Conservation (phyloP, 1,140 invertebrate genomes). For the Phymastichus coffea region DNA sequence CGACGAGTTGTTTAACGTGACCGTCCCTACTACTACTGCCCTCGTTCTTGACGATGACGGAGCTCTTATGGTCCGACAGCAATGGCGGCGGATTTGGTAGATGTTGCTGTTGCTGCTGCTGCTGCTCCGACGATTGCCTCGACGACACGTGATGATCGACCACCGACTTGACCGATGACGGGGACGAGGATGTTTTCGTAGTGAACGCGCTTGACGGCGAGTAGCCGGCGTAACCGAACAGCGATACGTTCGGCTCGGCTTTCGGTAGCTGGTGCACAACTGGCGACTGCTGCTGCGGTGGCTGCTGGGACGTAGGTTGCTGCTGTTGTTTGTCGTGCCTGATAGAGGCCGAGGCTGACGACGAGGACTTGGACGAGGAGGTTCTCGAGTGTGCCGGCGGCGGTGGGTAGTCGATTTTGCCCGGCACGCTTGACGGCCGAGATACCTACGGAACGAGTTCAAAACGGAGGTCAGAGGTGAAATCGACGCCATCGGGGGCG, state of each 20-base stretch:
- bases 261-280: conserved; percentile 59
- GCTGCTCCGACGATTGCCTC: conserved; percentile 15
- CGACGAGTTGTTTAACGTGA: conserved; percentile 22
- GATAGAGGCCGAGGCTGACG: conserved; percentile 44
- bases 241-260: conserved; percentile 71
- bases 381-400: conserved; percentile 61
- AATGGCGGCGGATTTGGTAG: conserved; percentile 63
- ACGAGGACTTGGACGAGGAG: conserved; percentile 20
- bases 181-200: conserved; percentile 32
- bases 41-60: conserved; percentile 78
- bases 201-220: conserved; percentile 56
- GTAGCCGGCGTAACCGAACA: conserved; percentile 70
- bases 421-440: conserved; percentile 55
- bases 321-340: conserved; percentile 57
- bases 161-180: conserved; percentile 36
- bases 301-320: conserved; percentile 23
- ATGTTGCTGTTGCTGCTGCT: conserved; percentile 42
- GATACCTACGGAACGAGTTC: conserved; percentile 38
- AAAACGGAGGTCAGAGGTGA: no score
- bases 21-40: conserved; percentile 38
- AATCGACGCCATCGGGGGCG: no score
- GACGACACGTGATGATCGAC: conserved; percentile 37
- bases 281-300: conserved; percentile 20
- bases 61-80: conserved; percentile 68
- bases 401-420: conserved; percentile 62